A percentile compares a stretch with the other conserved stretches of the same genome.
Evolutionary conservation across 2,888 invertebrate species (phyloP).

Genomic region (Eristalinus sepulchralis): DNA sequence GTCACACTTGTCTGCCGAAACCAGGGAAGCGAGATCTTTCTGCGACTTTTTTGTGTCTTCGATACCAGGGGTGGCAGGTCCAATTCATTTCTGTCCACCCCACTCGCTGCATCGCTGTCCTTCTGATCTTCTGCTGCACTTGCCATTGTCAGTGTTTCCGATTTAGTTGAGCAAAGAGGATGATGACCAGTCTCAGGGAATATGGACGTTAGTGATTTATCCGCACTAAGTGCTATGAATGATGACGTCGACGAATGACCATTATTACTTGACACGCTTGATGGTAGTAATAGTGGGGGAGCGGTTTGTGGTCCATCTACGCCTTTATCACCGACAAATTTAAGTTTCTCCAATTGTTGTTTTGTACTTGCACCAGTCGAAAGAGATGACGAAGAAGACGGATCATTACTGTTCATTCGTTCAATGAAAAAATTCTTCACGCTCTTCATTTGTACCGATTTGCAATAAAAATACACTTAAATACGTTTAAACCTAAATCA

Average conservation of each 20-base stretch:
- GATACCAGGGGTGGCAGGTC: conserved; percentile 66
- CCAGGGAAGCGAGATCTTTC: conserved; percentile 95
- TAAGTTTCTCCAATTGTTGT: conserved; percentile 70
- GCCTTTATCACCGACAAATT: conserved; percentile 38
- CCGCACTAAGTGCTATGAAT: conserved; percentile 54
- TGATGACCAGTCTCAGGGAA: conserved; percentile 65
- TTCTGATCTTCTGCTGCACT: conserved; percentile 57
- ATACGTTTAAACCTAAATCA: conserved; percentile 71
- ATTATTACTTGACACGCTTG: conserved; percentile 54
- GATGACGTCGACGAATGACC: conserved; percentile 63
- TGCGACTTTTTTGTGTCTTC: conserved; percentile 86
- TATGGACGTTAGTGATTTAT: conserved; percentile 63
- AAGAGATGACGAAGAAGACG: conserved; percentile 61
- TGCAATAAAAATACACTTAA: conserved; percentile 26
- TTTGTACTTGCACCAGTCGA: conserved; percentile 52
- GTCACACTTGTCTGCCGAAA: conserved; percentile 91
- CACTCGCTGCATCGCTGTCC: conserved; percentile 41
- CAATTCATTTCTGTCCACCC: conserved; percentile 39
- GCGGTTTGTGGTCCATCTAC: conserved; percentile 66
- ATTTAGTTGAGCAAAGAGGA: conserved; percentile 69
- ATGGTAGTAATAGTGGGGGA: conserved; percentile 51
- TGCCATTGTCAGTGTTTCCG: conserved; percentile 65
- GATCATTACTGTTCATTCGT: conserved; percentile 79
- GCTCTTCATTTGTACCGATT: conserved; percentile 77
- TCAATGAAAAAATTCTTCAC: conserved; percentile 80